Evolutionary conservation across 2,797 vertebrate genomes (phyloP).

Genomic region (Ctenochaetus hawaiiensis): DNA sequence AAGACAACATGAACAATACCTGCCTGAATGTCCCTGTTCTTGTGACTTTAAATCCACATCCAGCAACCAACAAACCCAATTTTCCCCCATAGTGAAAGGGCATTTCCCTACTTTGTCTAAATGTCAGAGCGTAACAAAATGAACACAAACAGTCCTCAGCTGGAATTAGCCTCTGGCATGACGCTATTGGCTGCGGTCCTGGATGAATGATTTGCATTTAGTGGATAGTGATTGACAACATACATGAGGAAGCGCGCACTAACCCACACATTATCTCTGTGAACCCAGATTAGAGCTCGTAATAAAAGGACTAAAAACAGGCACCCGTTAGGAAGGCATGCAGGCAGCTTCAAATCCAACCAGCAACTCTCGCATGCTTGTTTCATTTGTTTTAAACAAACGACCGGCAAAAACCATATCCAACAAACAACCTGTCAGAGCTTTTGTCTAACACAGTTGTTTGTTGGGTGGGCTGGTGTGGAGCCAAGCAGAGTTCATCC

Average conservation of each 20-base stretch:
- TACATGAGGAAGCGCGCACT: conserved; percentile 22
- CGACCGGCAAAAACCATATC: background rate
- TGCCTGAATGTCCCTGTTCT: background rate
- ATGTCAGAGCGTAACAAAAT: conserved; percentile 28
- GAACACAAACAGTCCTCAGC: conserved; percentile 20
- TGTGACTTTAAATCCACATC: conserved; percentile 13
- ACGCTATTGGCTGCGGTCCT: conserved; percentile 28
- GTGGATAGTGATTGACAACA: conserved; percentile 36
- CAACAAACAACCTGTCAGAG: conserved; percentile 4
- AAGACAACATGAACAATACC: background rate
- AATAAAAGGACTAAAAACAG: conserved; percentile 32
- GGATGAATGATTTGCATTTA: conserved; percentile 56
- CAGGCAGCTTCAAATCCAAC: conserved; percentile 16
- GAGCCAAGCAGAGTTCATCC: conserved; percentile 25
- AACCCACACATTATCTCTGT: conserved; percentile 13
- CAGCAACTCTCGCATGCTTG: background rate
- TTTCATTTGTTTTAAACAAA: conserved; percentile 11
- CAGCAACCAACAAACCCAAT: background rate
- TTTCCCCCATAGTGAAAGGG: background rate
- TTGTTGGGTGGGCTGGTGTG: conserved; percentile 9
- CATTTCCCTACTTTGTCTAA: conserved; percentile 14
- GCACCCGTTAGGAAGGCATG: background rate
- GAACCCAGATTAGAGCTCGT: conserved; percentile 27
- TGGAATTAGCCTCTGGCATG: conserved; percentile 34
- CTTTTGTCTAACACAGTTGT: conserved; percentile 9